Evolutionary conservation across 2,113 vertebrate genomes (phyloP), one percentile per base, ranked within the genome.

Genomic region (Stomatorhinus ivindoensis): DNA sequence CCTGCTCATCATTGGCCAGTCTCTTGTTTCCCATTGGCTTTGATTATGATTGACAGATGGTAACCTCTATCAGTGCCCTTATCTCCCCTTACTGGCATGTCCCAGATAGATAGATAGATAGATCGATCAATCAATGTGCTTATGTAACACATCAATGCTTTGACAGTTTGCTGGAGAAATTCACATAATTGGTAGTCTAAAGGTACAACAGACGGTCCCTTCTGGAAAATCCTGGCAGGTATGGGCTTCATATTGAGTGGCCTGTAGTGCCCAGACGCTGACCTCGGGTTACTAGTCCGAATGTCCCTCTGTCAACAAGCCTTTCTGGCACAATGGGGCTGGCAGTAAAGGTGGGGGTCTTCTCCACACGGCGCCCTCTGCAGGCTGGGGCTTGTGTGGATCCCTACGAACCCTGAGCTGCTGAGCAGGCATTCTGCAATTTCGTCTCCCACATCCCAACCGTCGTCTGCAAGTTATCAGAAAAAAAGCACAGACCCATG

Each of bases 401-500:
- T 47, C 44, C 11, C 24, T 50, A 15, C 21, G 0, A n/a, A 48
- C 44, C 42, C 5, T 6, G 47, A 47, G 19, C 35, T 7, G 31
- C 73, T 42, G 73, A 80, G 15, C 35, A 80, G 44, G 2, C 44
- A 13, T 2, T n/a, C 47, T 5, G 0, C n/a, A 24, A n/a, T 21
- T 55, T 19, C 19, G 9, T n/a, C 21, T 27, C 82, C 11, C 48
- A 47, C 44, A 27, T 47, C n/a, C 83, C 17, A 15, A 51, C 13
- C 19, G 8, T 84, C 44, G 21, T 47, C 44, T 84, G 8, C 39
- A 10, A 84, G 76, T 44, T 44, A 44, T 24, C 24, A 15, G 21
- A 89, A 91, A 90, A 84, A 87, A 91, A 90, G 92, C 92, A 92
- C 93, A 94, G 90, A 90, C 91, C 92, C 92, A 92, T 90, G 89